Percentiles rank a stretch among this genome's conserved stretches.
Evolutionary conservation across 1,140 invertebrate genomes (phyloP).

Genomic region (Ptiloglossa arizonensis): DNA sequence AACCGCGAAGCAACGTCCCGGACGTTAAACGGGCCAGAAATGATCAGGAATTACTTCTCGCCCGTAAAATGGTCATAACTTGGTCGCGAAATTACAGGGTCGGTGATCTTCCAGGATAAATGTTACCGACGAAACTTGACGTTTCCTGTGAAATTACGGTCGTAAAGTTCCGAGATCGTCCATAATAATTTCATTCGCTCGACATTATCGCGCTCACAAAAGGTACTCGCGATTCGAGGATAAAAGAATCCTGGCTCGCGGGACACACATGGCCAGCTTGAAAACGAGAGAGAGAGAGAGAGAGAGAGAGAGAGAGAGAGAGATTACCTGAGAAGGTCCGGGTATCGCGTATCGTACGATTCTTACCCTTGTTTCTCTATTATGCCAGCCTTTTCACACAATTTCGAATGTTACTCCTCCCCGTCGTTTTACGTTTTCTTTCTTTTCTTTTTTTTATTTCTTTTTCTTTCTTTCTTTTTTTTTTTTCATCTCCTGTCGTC

Average conservation of each 20-base stretch:
- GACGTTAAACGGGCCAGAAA: too few species aligned
- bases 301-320: too few species aligned
- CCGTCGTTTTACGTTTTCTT: neutral
- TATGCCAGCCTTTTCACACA: constrained; percentile 51
- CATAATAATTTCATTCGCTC: neutral
- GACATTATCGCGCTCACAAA: neutral
- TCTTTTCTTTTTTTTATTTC: neutral
- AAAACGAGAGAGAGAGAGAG: too few species aligned
- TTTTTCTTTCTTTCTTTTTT: constrained; percentile 7
- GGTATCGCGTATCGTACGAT: constrained; percentile 32
- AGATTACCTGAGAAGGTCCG: neutral
- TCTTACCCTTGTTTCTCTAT: constrained; percentile 47
- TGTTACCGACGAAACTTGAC: neutral
- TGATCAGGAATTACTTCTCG: neutral
- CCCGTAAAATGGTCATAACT: neutral
- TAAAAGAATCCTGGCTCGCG: neutral
- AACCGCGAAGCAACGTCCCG: too few species aligned
- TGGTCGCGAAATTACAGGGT: neutral
- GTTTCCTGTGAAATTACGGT: neutral
- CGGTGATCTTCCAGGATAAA: neutral
- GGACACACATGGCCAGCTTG: neutral
- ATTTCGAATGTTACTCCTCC: constrained; percentile 44
- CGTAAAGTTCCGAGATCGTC: too few species aligned
- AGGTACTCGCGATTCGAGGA: neutral
- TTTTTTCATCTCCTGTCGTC: constrained; percentile 12